These are phyloP conservation scores for Elysia chlorotica DNA, from an alignment of 1,140 invertebrate species.

Conservation along the genomic window DNA sequence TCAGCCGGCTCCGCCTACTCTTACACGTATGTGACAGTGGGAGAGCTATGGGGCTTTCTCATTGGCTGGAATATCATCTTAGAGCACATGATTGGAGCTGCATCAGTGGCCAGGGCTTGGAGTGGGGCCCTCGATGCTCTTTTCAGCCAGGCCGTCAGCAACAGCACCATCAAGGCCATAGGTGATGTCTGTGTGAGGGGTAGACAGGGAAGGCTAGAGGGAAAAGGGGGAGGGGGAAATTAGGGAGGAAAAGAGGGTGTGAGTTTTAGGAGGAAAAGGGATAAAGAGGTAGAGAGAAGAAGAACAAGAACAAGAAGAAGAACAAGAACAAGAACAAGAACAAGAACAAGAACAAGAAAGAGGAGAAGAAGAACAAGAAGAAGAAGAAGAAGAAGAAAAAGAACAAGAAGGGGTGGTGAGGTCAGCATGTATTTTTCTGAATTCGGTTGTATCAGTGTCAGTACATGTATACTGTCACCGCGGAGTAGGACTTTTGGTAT, in stretches of 20 bases:
- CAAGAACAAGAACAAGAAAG: too few species aligned
- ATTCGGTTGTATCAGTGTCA: too few species aligned
- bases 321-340: too few species aligned
- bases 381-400: too few species aligned
- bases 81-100: slow-evolving; percentile 68
- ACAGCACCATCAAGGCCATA: slow-evolving; percentile 75
- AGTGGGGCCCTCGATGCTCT: slow-evolving; percentile 90
- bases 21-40: slow-evolving; percentile 56
- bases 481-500: background rate
- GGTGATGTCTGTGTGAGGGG: slow-evolving; percentile 63
- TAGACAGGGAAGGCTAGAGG: background rate
- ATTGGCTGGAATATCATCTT: slow-evolving; percentile 61
- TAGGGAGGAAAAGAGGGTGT: too few species aligned
- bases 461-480: too few species aligned
- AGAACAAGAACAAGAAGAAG: too few species aligned
- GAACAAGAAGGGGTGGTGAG: too few species aligned
- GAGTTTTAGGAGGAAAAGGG: too few species aligned
- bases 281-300: too few species aligned
- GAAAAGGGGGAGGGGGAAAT: background rate
- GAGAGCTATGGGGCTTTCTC: slow-evolving; percentile 55
- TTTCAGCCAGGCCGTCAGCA: slow-evolving; percentile 77
- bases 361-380: too few species aligned
- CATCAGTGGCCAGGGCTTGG: slow-evolving; percentile 89
- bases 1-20: slow-evolving; percentile 55
- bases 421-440: too few species aligned